A percentile compares a stretch with the other conserved stretches of the same genome.
Conservation (phyloP, 2,797 vertebrate genomes). For the Anas bernieri region DNA sequence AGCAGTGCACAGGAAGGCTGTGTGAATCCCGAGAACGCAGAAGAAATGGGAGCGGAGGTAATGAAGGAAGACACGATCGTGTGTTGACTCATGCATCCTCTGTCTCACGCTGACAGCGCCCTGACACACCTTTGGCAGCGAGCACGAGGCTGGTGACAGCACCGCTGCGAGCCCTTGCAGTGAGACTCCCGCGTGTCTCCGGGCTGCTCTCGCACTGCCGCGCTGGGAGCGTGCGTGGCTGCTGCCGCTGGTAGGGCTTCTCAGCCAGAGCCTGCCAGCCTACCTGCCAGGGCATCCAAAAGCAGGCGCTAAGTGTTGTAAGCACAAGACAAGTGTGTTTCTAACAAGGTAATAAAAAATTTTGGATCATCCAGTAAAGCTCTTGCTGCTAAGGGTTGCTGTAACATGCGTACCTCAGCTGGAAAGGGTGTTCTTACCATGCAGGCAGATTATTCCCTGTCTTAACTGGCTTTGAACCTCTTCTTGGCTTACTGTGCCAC, state of each 20-base stretch:
- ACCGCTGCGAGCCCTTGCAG: background rate
- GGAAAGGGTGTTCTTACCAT: background rate
- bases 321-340: background rate
- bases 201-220: too few relatives aligned
- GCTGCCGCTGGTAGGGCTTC: too few relatives aligned
- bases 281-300: too few relatives aligned
- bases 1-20: background rate
- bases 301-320: rapidly evolving
- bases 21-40: background rate
- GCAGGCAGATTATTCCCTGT: background rate
- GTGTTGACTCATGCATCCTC: background rate
- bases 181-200: background rate
- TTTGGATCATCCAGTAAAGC: background rate
- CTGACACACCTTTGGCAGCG: background rate
- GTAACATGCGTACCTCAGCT: background rate
- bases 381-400: background rate
- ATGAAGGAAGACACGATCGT: background rate
- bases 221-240: too few relatives aligned
- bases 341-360: background rate
- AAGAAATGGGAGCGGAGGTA: background rate
- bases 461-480: background rate
- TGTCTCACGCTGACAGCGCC: background rate
- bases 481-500: background rate
- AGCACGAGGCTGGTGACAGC: background rate
- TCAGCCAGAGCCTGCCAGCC: background rate